Evolutionary conservation across 2,113 vertebrate species (phyloP).

Genomic region (Rhagologus leucostigma): DNA sequence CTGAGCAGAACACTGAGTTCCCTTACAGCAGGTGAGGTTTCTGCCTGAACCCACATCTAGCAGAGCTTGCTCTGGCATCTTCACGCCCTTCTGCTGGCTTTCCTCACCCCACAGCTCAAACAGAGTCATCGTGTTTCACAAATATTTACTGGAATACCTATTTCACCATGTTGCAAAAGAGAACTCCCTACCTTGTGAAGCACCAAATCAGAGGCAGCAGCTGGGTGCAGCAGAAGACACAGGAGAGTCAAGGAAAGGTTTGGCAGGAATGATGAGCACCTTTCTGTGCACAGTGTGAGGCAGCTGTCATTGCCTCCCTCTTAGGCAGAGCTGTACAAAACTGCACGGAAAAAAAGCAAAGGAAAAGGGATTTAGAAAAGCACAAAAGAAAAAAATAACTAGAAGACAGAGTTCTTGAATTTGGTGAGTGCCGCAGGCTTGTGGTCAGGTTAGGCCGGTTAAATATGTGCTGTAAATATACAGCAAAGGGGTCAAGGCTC

Average conservation of each 20-base stretch:
- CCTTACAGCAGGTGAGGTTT: background rate
- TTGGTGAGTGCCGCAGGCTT: background rate
- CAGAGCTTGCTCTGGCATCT: background rate
- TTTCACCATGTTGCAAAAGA: background rate
- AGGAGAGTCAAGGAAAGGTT: background rate
- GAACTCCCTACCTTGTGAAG: background rate
- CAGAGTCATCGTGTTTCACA: background rate
- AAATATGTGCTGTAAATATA: background rate
- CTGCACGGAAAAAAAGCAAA: fast-evolving
- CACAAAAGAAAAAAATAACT: background rate
- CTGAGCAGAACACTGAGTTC: background rate
- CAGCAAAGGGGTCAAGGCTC: background rate
- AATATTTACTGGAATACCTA: background rate
- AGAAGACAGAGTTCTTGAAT: background rate
- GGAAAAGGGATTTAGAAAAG: background rate
- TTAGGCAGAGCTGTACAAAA: background rate
- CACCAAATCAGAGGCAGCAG: background rate
- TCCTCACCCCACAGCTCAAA: background rate
- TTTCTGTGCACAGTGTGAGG: background rate
- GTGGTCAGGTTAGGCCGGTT: background rate
- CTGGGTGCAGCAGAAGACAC: fast-evolving
- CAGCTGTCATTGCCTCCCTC: background rate
- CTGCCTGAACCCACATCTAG: background rate
- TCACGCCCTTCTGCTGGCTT: background rate
- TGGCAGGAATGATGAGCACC: background rate